Base-by-base conservation (phyloP, 92 coral and sea anemone species). In the Phenganax subtilis region DNA sequence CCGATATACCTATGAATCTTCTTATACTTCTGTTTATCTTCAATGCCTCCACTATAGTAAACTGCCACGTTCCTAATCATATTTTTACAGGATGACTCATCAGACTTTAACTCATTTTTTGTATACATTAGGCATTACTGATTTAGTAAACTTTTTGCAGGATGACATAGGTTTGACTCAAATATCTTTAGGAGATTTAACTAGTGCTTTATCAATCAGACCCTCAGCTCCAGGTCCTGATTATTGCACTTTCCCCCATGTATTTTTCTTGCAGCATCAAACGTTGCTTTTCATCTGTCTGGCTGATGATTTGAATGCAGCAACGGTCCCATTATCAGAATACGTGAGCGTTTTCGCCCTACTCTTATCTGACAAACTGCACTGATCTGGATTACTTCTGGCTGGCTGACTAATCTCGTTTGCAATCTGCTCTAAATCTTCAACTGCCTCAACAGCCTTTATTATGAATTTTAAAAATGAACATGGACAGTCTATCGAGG, bases 1-100 rank as follows among this genome's bases (percentile, higher is more conserved):
- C 77, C 9, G 10, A 44, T 81, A 71, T 81, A 66, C 75, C 85
- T 81, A 71, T 81, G 70, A 17, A 71, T 59, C 63, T 67, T 71
- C 47, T 79, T 62, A 47, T 81, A 81, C 71, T 83, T 83, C 75
- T 59, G 68, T 71, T 83, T 81, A 5, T 27, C 65, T 12, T 16
- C 17, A 12, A 60, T 11, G 5, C 65, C 65, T 27, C 65, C 65
- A 60, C n/a, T n/a, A n/a, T n/a, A n/a, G n/a, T n/a, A n/a, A n/a
- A n/a, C n/a, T n/a, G n/a, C n/a, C n/a, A n/a, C 65, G 17, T 27
- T 60, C 17, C 65, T 60, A 60, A 60, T 16, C 17, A 60, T 60
- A 60, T 60, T 60, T 12, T 60, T 27, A 12, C 17, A 5, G 12
- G 65, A 60, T 5, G 9, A 16, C 9, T 60, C 65, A 5, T 60